Percentiles rank a stretch among this genome's conserved stretches.
Evolutionary conservation across 1,140 invertebrate genomes (phyloP).

Genomic region (Macrosteles quadrilineatus): DNA sequence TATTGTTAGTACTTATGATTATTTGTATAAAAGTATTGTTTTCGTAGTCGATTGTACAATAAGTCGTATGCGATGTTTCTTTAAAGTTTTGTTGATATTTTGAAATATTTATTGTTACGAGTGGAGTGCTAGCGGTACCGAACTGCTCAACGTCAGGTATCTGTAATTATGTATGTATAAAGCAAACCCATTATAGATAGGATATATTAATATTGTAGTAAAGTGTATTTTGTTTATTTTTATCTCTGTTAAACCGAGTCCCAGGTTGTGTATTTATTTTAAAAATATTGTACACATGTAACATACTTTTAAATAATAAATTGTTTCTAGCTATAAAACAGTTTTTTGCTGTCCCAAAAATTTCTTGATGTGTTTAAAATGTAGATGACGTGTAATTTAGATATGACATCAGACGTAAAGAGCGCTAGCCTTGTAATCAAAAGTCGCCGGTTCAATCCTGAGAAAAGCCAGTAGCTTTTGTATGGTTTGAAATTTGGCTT

Average conservation of each 20-base stretch:
- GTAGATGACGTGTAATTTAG: too few species aligned
- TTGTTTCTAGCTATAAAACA: slow-evolving; percentile 21
- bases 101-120: slow-evolving; percentile 8
- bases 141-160: background rate
- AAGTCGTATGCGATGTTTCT: slow-evolving; percentile 14
- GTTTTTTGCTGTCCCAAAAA: too few species aligned
- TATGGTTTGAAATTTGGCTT: too few species aligned
- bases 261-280: slow-evolving; percentile 28
- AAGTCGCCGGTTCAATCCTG: too few species aligned
- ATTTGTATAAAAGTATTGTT: slow-evolving; percentile 22
- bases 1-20: slow-evolving; percentile 12
- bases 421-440: too few species aligned
- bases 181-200: slow-evolving; percentile 14
- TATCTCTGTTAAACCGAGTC: background rate
- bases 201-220: slow-evolving; percentile 13
- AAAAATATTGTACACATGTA: slow-evolving; percentile 30
- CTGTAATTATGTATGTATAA: slow-evolving; percentile 21
- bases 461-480: too few species aligned
- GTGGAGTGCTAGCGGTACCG: background rate
- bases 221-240: slow-evolving; percentile 19
- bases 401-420: too few species aligned
- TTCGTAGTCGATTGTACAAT: background rate
- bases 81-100: slow-evolving; percentile 17
- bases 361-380: too few species aligned
- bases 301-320: slow-evolving; percentile 29